phyloP scores from a whole-genome alignment of 2,113 vertebrate genomes.

The Perca flavescens region DNA sequence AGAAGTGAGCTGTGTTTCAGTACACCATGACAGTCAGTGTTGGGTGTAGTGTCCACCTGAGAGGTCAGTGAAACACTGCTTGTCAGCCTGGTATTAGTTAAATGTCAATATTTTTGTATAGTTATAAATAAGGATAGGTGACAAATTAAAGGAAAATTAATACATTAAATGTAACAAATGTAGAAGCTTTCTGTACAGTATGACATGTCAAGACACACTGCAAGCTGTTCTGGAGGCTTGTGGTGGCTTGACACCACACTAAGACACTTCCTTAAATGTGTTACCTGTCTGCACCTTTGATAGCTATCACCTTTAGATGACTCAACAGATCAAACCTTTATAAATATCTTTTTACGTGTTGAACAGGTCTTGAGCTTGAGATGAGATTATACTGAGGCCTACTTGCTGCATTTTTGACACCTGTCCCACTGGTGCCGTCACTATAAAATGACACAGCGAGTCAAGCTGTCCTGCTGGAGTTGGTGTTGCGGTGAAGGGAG shows the following conservation, averaged over 20 bases:
- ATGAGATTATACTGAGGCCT: constrained; percentile 31
- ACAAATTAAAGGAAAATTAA: too few relatives aligned
- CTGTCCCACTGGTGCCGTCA: constrained; percentile 54
- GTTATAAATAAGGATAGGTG: too few relatives aligned
- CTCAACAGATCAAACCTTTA: constrained; percentile 12
- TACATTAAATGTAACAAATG: neutral
- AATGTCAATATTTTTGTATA: too few relatives aligned
- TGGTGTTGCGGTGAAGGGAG: constrained; percentile 16
- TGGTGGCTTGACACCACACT: neutral
- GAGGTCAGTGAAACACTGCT: too few relatives aligned
- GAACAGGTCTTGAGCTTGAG: constrained; percentile 18
- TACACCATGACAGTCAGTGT: too few relatives aligned
- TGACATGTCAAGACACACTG: neutral
- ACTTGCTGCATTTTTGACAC: constrained; percentile 56
- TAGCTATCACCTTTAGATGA: constrained; percentile 2
- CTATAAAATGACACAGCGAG: constrained; percentile 36
- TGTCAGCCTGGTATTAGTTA: too few relatives aligned
- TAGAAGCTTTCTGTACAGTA: neutral
- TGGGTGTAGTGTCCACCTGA: too few relatives aligned
- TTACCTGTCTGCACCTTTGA: neutral
- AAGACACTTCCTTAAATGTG: neutral
- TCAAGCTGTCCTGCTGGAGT: constrained; percentile 46
- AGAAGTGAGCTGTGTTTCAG: too few relatives aligned
- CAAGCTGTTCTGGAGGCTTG: neutral
- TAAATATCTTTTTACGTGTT: neutral